Base-by-base conservation (phyloP, 2,113 vertebrate genomes). In the Phasianus colchicus region DNA sequence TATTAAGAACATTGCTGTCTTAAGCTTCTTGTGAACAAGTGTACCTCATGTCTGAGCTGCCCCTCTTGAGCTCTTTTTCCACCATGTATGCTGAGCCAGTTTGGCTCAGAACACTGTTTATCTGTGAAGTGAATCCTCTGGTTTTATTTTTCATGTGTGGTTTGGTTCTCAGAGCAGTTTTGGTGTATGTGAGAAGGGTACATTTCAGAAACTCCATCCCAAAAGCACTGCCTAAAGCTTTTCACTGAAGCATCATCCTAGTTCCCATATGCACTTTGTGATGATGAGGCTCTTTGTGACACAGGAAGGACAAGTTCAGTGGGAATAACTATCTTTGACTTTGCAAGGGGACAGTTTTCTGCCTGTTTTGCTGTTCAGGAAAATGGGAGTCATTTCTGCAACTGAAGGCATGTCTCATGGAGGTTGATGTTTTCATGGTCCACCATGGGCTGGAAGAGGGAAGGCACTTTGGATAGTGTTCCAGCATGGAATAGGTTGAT, bases 401-500 rank as follows among this genome's bases (percentile, higher is more conserved):
- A 50, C 21, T 71, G 38, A 64, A 63, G 9, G 32, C 30, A 8
- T 17, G 10, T 58, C 34, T 55, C 9, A 0, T n/a, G 38, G 42
- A n/a, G 11, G 18, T 3, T 43, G 2, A 21, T 6, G 20, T 60
- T 25, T 45, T 81, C 25, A 20, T 54, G 9, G 27, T 9, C 45
- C 15, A 13, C 6, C 0, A 0, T 20, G 13, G 7, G 3, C 66
- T 64, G 22, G 47, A 85, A 40, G 20, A 64, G 3, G 11, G 22
- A 10, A 88, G 25, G 50, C 6, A 7, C 15, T 83, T 48, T 76
- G 7, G 48, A 30, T 20, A 9, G 34, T 18, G 14, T 42, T 90
- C 50, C 38, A 50, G n/a, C 4, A 32, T 36, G 50, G 13, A 10
- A 74, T 34, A 45, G 50, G 54, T 29, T 7, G n/a, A 36, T 48